Conservation (phyloP, 2,888 invertebrate genomes). For the Chalcis sispes region DNA sequence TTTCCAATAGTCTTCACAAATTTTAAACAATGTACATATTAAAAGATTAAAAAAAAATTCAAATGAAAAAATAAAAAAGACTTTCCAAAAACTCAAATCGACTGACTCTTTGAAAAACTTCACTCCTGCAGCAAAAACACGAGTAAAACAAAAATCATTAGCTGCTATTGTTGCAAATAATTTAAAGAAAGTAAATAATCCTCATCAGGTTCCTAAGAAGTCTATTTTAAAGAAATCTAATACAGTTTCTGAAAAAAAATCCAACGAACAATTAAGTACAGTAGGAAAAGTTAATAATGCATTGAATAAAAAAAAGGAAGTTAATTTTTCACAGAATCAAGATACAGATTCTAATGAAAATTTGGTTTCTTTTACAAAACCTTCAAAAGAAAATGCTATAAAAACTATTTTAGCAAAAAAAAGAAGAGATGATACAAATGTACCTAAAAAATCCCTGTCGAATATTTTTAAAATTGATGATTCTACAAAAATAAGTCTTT, state of each 20-base stretch:
- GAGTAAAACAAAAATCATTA: constrained; percentile 71
- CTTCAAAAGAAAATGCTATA: constrained; percentile 60
- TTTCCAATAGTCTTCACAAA: constrained; percentile 28
- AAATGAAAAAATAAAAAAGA: constrained; percentile 11
- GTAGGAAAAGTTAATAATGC: constrained; percentile 9
- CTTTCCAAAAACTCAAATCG: constrained; percentile 39
- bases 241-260: constrained; percentile 8
- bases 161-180: constrained; percentile 68
- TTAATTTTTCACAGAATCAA: constrained; percentile 18
- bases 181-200: constrained; percentile 50
- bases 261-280: neutral
- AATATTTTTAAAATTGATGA: constrained; percentile 48
- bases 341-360: constrained; percentile 41
- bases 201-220: constrained; percentile 19
- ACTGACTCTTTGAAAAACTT: constrained; percentile 36
- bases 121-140: constrained; percentile 58
- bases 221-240: constrained; percentile 40
- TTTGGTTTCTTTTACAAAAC: constrained; percentile 63
- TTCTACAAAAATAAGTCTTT: constrained; percentile 25
- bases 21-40: constrained; percentile 16
- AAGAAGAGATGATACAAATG: constrained; percentile 39
- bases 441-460: constrained; percentile 52
- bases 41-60: constrained; percentile 33
- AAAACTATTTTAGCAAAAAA: constrained; percentile 52
- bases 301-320: constrained; percentile 11